Conservation (phyloP, 2,888 invertebrate species). For the Lithophane leautieri region DNA sequence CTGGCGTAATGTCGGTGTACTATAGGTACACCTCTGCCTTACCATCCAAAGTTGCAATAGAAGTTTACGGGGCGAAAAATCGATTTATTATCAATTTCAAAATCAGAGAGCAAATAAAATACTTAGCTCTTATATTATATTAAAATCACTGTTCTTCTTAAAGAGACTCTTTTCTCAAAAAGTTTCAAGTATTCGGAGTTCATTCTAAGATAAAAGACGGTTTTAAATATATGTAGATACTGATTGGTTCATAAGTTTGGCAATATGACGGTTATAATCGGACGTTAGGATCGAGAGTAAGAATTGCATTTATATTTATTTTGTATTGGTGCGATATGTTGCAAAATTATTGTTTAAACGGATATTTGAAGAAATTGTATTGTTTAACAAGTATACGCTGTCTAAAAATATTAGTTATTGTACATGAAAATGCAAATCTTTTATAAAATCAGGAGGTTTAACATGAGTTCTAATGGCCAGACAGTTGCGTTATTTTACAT, state of each 20-base stretch:
- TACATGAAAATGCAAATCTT: constrained; percentile 47
- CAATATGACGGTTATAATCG: constrained; percentile 71
- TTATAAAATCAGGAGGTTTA: constrained; percentile 21
- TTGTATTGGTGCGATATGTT: constrained; percentile 71
- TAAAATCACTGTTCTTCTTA: constrained; percentile 11
- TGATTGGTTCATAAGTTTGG: constrained; percentile 52
- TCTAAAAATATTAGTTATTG: constrained; percentile 53
- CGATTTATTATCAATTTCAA: constrained; percentile 6
- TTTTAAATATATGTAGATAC: constrained; percentile 64
- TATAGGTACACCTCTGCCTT: no score
- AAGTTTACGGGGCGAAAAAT: no score
- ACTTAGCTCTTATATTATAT: background rate
- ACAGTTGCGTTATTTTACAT: background rate
- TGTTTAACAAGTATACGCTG: constrained; percentile 61
- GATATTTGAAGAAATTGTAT: constrained; percentile 57
- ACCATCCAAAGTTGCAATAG: no score
- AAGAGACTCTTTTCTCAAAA: constrained; percentile 2
- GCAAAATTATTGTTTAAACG: constrained; percentile 57
- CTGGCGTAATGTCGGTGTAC: no score
- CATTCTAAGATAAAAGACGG: constrained; percentile 23
- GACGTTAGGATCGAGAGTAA: constrained; percentile 75
- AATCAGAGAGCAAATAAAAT: background rate
- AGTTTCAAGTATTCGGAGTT: constrained; percentile 36
- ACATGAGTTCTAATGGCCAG: constrained; percentile 6
- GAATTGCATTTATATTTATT: constrained; percentile 85